These are phyloP conservation scores for Panurus biarmicus DNA, from an alignment of 2,113 vertebrate genomes.

Conservation along the genomic window DNA sequence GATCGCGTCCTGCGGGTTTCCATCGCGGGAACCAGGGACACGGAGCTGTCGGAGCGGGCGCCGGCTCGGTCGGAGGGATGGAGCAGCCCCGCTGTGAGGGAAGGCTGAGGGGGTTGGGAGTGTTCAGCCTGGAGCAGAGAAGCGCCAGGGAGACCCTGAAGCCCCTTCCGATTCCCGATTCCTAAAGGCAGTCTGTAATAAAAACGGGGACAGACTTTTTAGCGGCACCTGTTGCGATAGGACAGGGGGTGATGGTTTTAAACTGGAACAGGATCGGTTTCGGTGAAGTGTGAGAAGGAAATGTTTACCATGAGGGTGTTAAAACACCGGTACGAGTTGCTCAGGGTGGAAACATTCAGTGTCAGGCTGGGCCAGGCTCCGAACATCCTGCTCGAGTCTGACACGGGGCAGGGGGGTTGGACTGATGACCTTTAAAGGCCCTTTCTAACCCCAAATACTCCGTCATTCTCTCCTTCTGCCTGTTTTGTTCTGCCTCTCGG, in stretches of 20 bases:
- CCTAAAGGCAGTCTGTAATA: rapidly evolving
- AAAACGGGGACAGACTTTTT: background rate
- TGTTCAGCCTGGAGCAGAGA: background rate
- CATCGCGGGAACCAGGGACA: rapidly evolving
- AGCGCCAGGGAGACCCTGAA: background rate
- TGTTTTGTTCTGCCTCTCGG: background rate
- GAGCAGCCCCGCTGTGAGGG: background rate
- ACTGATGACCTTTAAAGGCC: background rate
- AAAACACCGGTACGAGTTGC: background rate
- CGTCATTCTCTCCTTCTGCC: background rate
- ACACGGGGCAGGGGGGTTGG: background rate
- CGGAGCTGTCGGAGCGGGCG: background rate
- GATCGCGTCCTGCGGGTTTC: background rate
- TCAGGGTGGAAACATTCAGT: background rate
- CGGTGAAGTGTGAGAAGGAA: background rate
- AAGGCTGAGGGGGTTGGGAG: background rate
- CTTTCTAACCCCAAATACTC: background rate
- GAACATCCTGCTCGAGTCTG: background rate
- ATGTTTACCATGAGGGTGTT: background rate
- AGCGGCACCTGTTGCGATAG: background rate
- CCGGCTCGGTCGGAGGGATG: background rate
- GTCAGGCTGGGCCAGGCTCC: background rate
- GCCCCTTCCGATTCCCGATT: rapidly evolving
- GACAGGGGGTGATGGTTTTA: background rate
- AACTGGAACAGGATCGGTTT: background rate